Conservation (phyloP, 2,797 vertebrate genomes). For the Lindbergichthys nudifrons region DNA sequence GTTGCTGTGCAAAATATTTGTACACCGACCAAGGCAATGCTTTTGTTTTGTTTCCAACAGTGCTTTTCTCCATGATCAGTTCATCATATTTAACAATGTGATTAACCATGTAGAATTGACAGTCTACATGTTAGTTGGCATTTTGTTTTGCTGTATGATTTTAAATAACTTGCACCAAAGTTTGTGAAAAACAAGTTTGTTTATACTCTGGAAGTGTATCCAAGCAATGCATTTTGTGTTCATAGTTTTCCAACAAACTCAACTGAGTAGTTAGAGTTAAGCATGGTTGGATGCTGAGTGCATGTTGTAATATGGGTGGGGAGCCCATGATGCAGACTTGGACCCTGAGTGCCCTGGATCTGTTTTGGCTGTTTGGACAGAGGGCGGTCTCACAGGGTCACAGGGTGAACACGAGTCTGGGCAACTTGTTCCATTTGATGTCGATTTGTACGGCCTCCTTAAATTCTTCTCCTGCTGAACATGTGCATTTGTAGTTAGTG, state of each 20-base stretch:
- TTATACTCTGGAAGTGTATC: neutral
- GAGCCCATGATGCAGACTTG: constrained; percentile 59
- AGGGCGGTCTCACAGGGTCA: constrained; percentile 63
- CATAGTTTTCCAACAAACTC: constrained; percentile 21
- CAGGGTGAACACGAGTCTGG: constrained; percentile 44
- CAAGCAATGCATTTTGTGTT: constrained; percentile 7
- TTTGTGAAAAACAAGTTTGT: neutral
- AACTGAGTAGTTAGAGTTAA: constrained; percentile 13
- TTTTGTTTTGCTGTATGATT: too few species aligned
- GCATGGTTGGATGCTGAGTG: constrained; percentile 52
- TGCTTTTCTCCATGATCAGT: too few species aligned
- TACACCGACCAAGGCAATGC: neutral
- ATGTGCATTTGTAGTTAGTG: constrained; percentile 30
- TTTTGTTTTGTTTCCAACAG: too few species aligned
- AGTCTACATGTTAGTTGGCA: too few species aligned
- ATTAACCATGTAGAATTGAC: too few species aligned
- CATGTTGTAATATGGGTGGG: constrained; percentile 76
- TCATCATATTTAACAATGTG: too few species aligned
- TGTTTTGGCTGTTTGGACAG: constrained; percentile 72
- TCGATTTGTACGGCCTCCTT: constrained; percentile 37
- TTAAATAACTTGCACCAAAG: neutral
- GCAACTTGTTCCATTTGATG: constrained; percentile 34
- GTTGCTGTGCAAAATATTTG: neutral
- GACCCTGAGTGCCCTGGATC: constrained; percentile 56
- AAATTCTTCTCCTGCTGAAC: constrained; percentile 26